Base-by-base conservation (phyloP, 1,140 invertebrate species). In the Aphidius ervi region DNA sequence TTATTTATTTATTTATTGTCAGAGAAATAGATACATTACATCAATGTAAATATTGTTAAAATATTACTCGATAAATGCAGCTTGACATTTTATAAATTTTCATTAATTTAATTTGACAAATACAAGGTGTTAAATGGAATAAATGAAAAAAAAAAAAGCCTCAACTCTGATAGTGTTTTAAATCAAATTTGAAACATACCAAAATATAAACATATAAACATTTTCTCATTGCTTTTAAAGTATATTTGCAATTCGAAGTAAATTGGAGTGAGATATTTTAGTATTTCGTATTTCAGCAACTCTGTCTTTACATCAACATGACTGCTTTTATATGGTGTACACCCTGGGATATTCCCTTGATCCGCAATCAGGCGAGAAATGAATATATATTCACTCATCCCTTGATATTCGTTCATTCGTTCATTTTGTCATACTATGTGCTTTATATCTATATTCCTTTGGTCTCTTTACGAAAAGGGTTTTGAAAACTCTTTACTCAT, bases 341-440 rank as follows among this genome's bases (percentile, higher is more conserved):
- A 47, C 47, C 56, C 56, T 47, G 58, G 9, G 52, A n/a, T 9
- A n/a, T 41, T 49, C 56, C 49, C 50, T 39, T 42, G 58, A 60
- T 63, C 53, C 62, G 62, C 46, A 63, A 63, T 63, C 58, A 63
- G 58, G 49, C 9, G 9, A 52, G 43, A 56, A 58, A 52, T 23
- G 37, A 43, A 54, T 52, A 48, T 31, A 31, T 31, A 3, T 4
- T 3, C 23, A 3, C 23, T 31, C 23, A 31, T 31, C 4, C 23
- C 23, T 31, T 23, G 23, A 61, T 50, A 16, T 39, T 20, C 10
- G 5, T 48, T 46, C 42, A 43, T 45, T 63, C 47, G 20, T 39
- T 9, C 49, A 52, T 41, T 54, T 9, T 7, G 57, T 48, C 46
- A 43, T 16, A 53, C 40, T 23, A 59, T 52, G 47, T 20, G 41